Evolutionary conservation across 2,797 vertebrate species (phyloP), one percentile per base, ranked within the genome.

Genomic region (Micrastur ruficollis): DNA sequence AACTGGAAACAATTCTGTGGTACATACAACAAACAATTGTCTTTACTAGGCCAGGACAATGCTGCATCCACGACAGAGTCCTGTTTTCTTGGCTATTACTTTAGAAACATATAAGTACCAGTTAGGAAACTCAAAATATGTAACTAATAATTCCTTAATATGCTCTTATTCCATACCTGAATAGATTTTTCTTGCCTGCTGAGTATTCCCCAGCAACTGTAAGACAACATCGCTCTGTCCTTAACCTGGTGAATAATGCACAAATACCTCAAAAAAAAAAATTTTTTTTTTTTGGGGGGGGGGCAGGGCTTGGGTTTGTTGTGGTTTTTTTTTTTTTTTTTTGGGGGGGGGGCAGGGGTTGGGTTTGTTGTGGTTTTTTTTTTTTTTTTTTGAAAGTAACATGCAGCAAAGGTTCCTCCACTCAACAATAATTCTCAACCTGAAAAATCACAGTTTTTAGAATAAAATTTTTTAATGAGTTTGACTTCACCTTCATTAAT

Each of bases 271-370:
- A 12, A 40, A 16, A 74, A 68, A 44, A 7, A 18, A n/a, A n/a
- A n/a, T n/a, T n/a, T n/a, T n/a, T 34, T 8, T 9, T 14, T 36
- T 59, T 16, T 21, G 1, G 1, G 14, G 8, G 5, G 4, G 4
- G 27, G 1, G 2, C n/a, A n/a, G n/a, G n/a, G n/a, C n/a, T 0
- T 25, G 65, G 42, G 10, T 50, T 29, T 22, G 5, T 25, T 66
- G 52, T 27, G 14, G 3, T 11, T 13, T n/a, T 8, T n/a, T n/a
- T n/a, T n/a, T n/a, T n/a, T 34, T 8, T 9, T 14, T 36, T 59
- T 16, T 21, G 1, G 1, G 14, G 8, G 5, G 4, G 4, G 27
- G 1, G 2, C n/a, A n/a, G n/a, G n/a, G n/a, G n/a, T 0, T 25
- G 65, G 42, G 10, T 50, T 29, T 22, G 5, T 25, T 66, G 52